These are phyloP conservation scores for Falco cherrug DNA, from an alignment of 2,797 vertebrate genomes.

Conservation along the genomic window DNA sequence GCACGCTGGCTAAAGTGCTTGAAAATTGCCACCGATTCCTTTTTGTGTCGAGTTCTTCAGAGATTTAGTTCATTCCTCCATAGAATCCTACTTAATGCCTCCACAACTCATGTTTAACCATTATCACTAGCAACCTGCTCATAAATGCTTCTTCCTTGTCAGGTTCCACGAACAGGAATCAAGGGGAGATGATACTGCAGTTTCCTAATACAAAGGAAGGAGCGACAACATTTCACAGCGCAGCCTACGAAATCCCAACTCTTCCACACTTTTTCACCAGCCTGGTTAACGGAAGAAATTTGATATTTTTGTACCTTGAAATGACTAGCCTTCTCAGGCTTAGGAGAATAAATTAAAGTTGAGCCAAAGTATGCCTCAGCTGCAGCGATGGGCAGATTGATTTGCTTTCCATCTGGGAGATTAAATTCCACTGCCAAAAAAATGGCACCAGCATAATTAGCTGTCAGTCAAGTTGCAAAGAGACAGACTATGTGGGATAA, in stretches of 20 bases:
- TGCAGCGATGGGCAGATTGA: conserved; percentile 87
- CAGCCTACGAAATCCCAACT: conserved; percentile 63
- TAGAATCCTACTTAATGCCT: conserved; percentile 66
- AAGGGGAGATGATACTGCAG: conserved; percentile 53
- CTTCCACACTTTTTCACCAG: conserved; percentile 70
- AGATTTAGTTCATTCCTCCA: conserved; percentile 54
- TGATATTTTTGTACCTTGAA: conserved; percentile 85
- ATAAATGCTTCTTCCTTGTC: conserved; percentile 42
- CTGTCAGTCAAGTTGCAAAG: conserved; percentile 80
- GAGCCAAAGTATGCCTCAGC: conserved; percentile 86
- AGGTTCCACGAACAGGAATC: conserved; percentile 56
- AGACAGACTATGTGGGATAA: conserved; percentile 70
- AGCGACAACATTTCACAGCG: background rate
- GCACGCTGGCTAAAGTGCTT: conserved; percentile 54
- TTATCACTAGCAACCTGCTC: conserved; percentile 40
- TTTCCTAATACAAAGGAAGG: conserved; percentile 36
- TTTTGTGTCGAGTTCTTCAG: conserved; percentile 37
- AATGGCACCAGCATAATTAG: conserved; percentile 84
- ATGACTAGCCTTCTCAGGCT: conserved; percentile 83
- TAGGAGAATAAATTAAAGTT: conserved; percentile 92
- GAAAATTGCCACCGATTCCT: conserved; percentile 71
- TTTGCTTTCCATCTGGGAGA: conserved; percentile 93
- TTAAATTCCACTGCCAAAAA: conserved; percentile 84
- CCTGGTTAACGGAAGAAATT: conserved; percentile 80
- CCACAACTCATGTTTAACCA: conserved; percentile 75